Evolutionary conservation across 2,888 invertebrate genomes (phyloP).

Genomic region (Drosophila pegasa): DNA sequence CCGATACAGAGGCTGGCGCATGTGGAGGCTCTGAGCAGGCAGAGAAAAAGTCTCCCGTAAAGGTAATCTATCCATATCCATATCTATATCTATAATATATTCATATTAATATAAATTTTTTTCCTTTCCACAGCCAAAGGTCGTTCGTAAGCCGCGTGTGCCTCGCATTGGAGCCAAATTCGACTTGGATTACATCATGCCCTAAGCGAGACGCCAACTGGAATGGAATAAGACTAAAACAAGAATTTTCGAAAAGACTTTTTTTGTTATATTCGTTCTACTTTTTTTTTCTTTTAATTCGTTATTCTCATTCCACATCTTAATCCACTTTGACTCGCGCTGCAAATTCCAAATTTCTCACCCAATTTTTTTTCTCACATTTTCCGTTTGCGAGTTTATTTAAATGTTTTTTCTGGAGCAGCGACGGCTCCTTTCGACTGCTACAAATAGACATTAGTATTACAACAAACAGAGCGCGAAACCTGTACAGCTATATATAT

Average conservation of each 20-base stretch:
- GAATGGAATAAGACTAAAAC: background rate
- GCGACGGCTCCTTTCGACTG: slow-evolving; percentile 4
- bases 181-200: slow-evolving; percentile 66
- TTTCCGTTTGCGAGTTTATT: background rate
- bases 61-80: slow-evolving; percentile 8
- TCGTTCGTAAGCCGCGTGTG: slow-evolving; percentile 58
- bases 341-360: background rate
- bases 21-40: background rate
- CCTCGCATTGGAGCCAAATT: slow-evolving; percentile 80
- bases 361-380: background rate
- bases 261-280: background rate
- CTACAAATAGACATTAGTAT: slow-evolving; percentile 19
- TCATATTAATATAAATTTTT: background rate
- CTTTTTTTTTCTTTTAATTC: no score
- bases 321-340: background rate
- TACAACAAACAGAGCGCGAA: slow-evolving; percentile 13
- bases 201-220: slow-evolving; percentile 24
- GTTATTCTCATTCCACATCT: background rate
- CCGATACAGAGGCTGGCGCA: slow-evolving; percentile 3
- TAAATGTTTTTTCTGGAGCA: background rate
- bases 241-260: background rate
- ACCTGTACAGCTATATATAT: slow-evolving; percentile 5
- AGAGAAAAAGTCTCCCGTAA: background rate
- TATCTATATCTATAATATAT: background rate
- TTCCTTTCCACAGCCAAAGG: slow-evolving; percentile 22